phyloP scores from a whole-genome alignment of 2,113 vertebrate genomes.

The Pseudorasbora parva region DNA sequence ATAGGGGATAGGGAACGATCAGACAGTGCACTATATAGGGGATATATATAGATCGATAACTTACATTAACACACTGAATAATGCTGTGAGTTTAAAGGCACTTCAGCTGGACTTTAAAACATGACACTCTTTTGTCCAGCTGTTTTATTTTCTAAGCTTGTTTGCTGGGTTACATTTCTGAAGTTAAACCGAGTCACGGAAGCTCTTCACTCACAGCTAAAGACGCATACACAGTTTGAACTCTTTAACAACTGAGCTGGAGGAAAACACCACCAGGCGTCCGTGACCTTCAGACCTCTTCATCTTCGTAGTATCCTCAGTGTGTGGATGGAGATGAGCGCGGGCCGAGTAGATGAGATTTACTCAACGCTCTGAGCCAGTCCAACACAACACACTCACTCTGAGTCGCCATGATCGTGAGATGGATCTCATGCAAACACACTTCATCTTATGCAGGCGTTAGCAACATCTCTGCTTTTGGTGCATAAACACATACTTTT shows the following conservation, averaged over 20 bases:
- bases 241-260: not conserved
- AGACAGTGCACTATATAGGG: too few species aligned
- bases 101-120: not conserved
- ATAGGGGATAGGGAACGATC: too few species aligned
- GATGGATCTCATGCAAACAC: not conserved
- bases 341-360: slow-evolving; percentile 52
- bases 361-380: slow-evolving; percentile 52
- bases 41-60: too few species aligned
- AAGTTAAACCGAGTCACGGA: not conserved
- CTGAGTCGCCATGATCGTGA: not conserved
- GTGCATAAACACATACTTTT: not conserved
- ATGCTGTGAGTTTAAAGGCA: too few species aligned
- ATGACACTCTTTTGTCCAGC: not conserved
- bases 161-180: not conserved
- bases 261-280: not conserved
- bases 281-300: not conserved
- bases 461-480: not conserved
- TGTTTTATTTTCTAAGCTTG: not conserved
- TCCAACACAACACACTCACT: not conserved
- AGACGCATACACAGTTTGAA: not conserved
- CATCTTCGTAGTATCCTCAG: not conserved
- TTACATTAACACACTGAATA: too few species aligned
- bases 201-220: not conserved
- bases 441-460: not conserved
- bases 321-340: slow-evolving; percentile 28